These are phyloP conservation scores for Graptemys geographica DNA, from an alignment of 2,797 vertebrate genomes.

Conservation along the genomic window DNA sequence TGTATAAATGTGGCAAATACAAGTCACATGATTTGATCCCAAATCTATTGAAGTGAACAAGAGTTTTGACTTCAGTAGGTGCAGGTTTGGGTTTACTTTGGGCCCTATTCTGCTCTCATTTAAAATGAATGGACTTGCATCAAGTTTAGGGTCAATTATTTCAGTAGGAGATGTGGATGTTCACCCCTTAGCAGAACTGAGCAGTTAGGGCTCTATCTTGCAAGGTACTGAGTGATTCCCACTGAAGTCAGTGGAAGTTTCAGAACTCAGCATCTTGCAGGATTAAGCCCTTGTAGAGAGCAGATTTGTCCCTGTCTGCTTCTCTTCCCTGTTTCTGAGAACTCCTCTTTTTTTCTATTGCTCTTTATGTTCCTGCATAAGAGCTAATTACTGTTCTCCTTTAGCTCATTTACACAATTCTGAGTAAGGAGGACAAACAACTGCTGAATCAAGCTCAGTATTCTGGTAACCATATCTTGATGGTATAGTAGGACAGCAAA, in stretches of 20 bases:
- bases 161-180: background rate
- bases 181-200: background rate
- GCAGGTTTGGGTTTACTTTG: background rate
- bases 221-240: conserved; percentile 14
- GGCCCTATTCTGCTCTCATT: background rate
- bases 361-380: background rate
- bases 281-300: conserved; percentile 34
- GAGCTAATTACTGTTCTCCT: conserved; percentile 2
- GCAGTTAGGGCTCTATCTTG: background rate
- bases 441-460: conserved; percentile 16
- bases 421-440: conserved; percentile 13
- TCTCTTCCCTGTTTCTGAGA: conserved; percentile 21
- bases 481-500: conserved; percentile 19
- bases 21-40: background rate
- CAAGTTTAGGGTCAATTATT: background rate
- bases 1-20: background rate
- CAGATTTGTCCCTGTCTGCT: conserved; percentile 34
- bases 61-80: background rate
- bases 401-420: conserved; percentile 17
- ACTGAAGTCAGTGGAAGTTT: background rate
- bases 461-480: conserved; percentile 19
- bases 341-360: background rate
- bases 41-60: background rate
- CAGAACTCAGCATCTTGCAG: conserved; percentile 5
- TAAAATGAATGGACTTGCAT: background rate